Evolutionary conservation across 2,888 invertebrate genomes (phyloP).

Genomic region (Operophtera brumata): DNA sequence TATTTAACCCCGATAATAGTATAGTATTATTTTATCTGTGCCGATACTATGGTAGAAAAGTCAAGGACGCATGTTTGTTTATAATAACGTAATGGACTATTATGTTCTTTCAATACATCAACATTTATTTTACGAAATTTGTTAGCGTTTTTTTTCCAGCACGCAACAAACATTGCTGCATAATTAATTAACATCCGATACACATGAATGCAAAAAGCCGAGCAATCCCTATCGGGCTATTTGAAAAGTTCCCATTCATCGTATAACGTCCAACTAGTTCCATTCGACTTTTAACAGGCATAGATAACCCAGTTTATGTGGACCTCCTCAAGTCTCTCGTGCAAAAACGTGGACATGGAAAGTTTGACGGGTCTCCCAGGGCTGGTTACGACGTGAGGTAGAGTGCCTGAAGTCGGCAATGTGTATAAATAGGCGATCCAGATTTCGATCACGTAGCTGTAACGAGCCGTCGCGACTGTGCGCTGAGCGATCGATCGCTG

Average conservation of each 20-base stretch:
- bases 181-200: slow-evolving; percentile 19
- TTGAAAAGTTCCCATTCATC: slow-evolving; percentile 65
- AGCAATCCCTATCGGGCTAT: slow-evolving; percentile 55
- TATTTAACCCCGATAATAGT: no score
- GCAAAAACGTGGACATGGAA: slow-evolving; percentile 21
- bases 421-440: slow-evolving; percentile 75
- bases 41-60: no score
- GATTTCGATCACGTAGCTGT: slow-evolving; percentile 75
- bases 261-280: slow-evolving; percentile 60
- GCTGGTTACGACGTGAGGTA: slow-evolving; percentile 52
- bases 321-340: slow-evolving; percentile 20
- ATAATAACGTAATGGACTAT: no score
- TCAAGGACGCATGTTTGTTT: no score
- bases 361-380: slow-evolving; percentile 40
- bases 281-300: slow-evolving; percentile 53
- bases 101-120: no score
- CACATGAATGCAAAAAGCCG: slow-evolving; percentile 39
- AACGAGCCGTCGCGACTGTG: slow-evolving; percentile 74
- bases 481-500: slow-evolving; percentile 58
- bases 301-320: slow-evolving; percentile 50
- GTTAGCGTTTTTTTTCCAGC: not conserved
- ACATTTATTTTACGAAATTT: no score
- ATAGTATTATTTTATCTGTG: no score
- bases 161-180: slow-evolving; percentile 9
- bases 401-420: slow-evolving; percentile 64